Evolutionary conservation across 1,140 invertebrate genomes (phyloP).

Genomic region (Musca domestica): DNA sequence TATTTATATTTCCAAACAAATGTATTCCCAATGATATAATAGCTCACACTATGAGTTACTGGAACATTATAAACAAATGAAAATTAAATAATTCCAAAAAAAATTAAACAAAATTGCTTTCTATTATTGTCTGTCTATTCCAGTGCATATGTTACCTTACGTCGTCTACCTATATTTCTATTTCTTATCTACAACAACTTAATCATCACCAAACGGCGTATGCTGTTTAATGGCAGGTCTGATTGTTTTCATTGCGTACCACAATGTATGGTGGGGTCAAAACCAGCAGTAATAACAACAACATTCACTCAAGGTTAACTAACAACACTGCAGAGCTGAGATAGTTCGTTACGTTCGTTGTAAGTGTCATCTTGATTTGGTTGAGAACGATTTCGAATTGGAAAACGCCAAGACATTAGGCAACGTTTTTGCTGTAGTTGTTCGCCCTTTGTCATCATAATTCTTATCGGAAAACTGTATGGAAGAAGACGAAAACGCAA

Average conservation of each 20-base stretch:
- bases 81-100: no score
- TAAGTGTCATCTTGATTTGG: neutral
- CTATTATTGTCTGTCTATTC: no score
- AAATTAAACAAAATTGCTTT: no score
- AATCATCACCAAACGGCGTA: no score
- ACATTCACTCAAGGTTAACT: conserved; percentile 8
- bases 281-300: neutral
- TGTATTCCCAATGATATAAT: no score
- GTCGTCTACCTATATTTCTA: no score
- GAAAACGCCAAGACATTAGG: neutral
- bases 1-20: no score
- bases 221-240: no score
- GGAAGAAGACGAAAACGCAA: neutral
- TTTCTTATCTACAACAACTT: no score
- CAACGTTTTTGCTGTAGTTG: neutral
- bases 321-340: neutral
- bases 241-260: no score
- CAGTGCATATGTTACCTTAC: neutral
- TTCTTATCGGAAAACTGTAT: neutral
- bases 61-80: no score
- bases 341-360: neutral
- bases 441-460: neutral
- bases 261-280: neutral
- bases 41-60: no score
- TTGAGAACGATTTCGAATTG: neutral